Base-by-base conservation (phyloP, 2,113 vertebrate species). In the Oryctolagus cuniculus region DNA sequence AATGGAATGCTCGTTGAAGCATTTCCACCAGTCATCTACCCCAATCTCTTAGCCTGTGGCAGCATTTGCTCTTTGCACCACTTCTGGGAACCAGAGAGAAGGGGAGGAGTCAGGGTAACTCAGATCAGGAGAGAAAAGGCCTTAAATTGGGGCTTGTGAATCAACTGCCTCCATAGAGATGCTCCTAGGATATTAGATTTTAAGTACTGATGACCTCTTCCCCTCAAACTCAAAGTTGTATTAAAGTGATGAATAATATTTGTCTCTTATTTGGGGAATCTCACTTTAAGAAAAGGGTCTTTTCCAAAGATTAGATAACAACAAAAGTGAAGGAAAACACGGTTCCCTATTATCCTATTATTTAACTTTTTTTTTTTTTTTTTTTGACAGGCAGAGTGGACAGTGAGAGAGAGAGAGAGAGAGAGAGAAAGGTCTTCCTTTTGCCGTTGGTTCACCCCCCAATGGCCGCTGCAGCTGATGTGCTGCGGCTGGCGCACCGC, bases 271-370 rank as follows among this genome's bases (percentile, higher is more conserved):
- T 44, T 86, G 78, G 27, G 19, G 64, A 66, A 31, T 55, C 19
- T 84, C 51, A 63, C 72, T 74, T 70, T 89, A 75, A 93, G 49
- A 34, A 74, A 93, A 95, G 77, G 2, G 10, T 55, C 11, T 66
- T 67, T 88, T 87, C 51, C 3, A 88, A 94, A 95, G 15, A 70
- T 49, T 58, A 78, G 25, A 17, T 69, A 70, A 74, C 3, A 87
- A 15, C 4, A 79, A 51, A 80, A n/a, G 17, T 44, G 21, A 77
- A 72, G 6, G 80, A 77, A 90, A 82, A 3, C 38, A 36, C 13
- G 27, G 78, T 12, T 94, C 34, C 29, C 44, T 44, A 44, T 44
- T 44, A 44, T 44, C 44, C 44, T 44, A 44, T 44, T 44, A 44
- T 44, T 44, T 44, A 44, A 44, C 44, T 44, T 44, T 44, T 44